These are phyloP conservation scores for Temnothorax ravouxi DNA, from an alignment of 2,888 invertebrate genomes.

Conservation along the genomic window DNA sequence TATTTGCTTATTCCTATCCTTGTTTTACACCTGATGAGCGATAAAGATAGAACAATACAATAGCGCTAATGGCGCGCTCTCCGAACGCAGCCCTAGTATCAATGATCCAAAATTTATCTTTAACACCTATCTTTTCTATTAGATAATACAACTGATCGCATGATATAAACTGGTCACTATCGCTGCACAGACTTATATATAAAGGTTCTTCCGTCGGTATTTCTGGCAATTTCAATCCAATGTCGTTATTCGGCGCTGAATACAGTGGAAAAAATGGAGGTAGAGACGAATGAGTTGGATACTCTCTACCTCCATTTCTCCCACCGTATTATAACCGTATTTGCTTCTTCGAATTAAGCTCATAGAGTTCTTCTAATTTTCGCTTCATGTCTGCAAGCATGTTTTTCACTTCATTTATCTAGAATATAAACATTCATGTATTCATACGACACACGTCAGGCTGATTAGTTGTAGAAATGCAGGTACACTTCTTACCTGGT, in stretches of 20 bases:
- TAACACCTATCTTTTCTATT: constrained; percentile 87
- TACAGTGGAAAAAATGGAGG: no score
- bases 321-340: constrained; percentile 31
- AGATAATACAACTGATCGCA: constrained; percentile 89
- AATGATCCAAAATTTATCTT: constrained; percentile 91
- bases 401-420: constrained; percentile 88
- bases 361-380: constrained; percentile 88
- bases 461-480: background rate
- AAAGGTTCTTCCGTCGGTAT: constrained; percentile 82
- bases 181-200: background rate
- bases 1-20: no score
- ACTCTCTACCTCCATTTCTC: constrained; percentile 67
- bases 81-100: no score
- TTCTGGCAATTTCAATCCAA: constrained; percentile 80
- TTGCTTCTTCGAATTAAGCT: constrained; percentile 58
- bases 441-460: background rate
- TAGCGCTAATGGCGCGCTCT: no score
- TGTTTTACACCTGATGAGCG: no score
- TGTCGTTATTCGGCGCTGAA: constrained; percentile 62
- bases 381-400: constrained; percentile 88
- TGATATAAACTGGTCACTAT: constrained; percentile 87
- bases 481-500: constrained; percentile 65
- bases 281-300: no score
- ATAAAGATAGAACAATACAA: no score
- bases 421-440: constrained; percentile 58